Conservation (phyloP, 2,888 invertebrate species). For the Hirtodrosophila histrioides region DNA sequence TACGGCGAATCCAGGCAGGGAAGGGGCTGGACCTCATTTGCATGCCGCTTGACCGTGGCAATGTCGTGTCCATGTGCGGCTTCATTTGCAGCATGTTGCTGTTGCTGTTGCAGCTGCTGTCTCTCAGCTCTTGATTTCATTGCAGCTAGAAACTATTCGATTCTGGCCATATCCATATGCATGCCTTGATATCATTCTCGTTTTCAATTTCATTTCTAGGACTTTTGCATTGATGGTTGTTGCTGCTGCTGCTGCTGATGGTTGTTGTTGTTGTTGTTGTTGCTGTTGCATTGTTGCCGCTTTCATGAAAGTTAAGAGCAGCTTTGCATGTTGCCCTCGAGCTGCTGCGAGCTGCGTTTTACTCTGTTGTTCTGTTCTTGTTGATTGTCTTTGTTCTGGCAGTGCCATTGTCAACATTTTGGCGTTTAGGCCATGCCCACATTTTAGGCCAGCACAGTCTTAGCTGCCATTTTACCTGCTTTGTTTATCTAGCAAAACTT, state of each 20-base stretch:
- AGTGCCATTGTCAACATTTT: slow-evolving; percentile 54
- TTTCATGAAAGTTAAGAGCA: slow-evolving; percentile 54
- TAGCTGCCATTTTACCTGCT: slow-evolving; percentile 42
- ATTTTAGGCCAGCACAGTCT: slow-evolving; percentile 35
- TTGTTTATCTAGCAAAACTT: slow-evolving; percentile 61
- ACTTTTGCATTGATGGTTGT: slow-evolving; percentile 32
- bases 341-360: slow-evolving; percentile 20
- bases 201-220: slow-evolving; percentile 77
- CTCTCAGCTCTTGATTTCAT: slow-evolving; percentile 33
- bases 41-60: slow-evolving; percentile 61
- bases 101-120: not conserved
- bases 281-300: slow-evolving; percentile 33
- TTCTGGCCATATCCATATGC: slow-evolving; percentile 66
- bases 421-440: slow-evolving; percentile 29
- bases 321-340: slow-evolving; percentile 48
- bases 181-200: slow-evolving; percentile 78
- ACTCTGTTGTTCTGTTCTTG: slow-evolving; percentile 21
- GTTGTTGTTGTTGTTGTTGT: slow-evolving; percentile 16
- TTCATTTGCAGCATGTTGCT: slow-evolving; percentile 27
- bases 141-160: slow-evolving; percentile 17
- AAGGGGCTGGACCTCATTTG: slow-evolving; percentile 62
- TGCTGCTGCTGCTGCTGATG: slow-evolving; percentile 4
- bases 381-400: slow-evolving; percentile 48
- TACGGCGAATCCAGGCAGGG: slow-evolving; percentile 15
- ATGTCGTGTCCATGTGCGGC: slow-evolving; percentile 63